Conservation (phyloP, 2,113 vertebrate genomes). For the Tonatia bakeri region DNA sequence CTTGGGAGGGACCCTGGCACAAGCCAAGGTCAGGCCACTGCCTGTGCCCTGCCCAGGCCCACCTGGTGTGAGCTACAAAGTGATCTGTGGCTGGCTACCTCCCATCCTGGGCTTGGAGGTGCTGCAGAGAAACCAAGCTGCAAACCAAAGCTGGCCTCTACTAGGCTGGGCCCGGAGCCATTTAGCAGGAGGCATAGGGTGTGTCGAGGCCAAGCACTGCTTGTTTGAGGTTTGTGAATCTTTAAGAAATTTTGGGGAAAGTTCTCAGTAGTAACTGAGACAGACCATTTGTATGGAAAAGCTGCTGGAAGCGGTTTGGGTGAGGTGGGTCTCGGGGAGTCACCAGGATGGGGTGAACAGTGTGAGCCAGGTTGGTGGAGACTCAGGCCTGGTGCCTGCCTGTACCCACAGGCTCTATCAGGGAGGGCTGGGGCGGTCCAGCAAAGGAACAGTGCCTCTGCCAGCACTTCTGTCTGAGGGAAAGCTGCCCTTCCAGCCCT, state of each 20-base stretch:
- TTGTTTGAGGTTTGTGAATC: neutral
- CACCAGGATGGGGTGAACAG: neutral
- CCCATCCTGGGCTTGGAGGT: neutral
- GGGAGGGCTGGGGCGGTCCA: no score
- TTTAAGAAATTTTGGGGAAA: neutral
- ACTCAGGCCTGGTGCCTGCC: no score
- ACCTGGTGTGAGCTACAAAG: neutral
- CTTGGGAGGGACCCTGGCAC: neutral
- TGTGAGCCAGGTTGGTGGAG: neutral
- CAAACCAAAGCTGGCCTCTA: neutral
- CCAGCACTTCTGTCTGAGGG: no score
- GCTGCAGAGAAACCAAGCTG: neutral
- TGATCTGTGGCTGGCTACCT: neutral
- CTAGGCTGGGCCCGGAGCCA: neutral
- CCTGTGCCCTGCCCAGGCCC: no score
- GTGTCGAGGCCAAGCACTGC: neutral
- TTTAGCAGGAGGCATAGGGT: neutral
- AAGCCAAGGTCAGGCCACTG: no score
- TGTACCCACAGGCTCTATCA: no score
- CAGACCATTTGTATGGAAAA: neutral
- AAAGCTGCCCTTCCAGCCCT: no score
- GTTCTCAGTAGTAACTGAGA: neutral
- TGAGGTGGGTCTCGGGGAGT: neutral
- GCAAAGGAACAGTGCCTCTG: no score
- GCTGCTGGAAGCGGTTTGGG: neutral